These are phyloP conservation scores for Phortica magna DNA, from an alignment of 2,888 invertebrate genomes.

Conservation along the genomic window DNA sequence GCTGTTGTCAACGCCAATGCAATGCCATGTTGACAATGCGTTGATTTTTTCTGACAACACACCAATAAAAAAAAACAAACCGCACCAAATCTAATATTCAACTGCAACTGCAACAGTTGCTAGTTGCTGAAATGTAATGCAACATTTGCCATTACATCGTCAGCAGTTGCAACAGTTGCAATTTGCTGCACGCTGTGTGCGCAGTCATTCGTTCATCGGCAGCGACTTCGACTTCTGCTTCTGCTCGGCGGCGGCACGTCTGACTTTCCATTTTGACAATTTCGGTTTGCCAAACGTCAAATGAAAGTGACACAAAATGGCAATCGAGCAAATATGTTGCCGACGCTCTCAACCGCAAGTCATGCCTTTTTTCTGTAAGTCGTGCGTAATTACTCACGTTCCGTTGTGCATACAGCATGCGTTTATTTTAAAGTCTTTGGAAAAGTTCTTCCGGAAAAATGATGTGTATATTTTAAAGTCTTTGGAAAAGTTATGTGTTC, in stretches of 20 bases:
- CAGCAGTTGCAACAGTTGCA: conserved; percentile 38
- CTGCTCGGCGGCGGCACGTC: conserved; percentile 48
- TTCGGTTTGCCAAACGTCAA: conserved; percentile 47
- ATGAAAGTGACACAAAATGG: conserved; percentile 60
- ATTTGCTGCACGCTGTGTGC: conserved; percentile 55
- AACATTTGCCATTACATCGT: neutral
- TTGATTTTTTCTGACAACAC: conserved; percentile 71
- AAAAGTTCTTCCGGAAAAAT: too few species aligned
- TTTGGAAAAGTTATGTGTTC: too few species aligned
- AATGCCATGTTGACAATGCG: conserved; percentile 64
- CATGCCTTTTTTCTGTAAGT: too few species aligned
- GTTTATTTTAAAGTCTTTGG: too few species aligned
- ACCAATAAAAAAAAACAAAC: conserved; percentile 36
- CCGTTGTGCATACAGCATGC: too few species aligned
- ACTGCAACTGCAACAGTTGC: conserved; percentile 16
- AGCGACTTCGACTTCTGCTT: conserved; percentile 43
- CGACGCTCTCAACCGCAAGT: neutral
- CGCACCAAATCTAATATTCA: conserved; percentile 42
- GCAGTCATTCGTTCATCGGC: neutral
- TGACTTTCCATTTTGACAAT: conserved; percentile 54
- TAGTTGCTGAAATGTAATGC: neutral
- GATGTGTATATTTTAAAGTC: too few species aligned
- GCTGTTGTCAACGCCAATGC: conserved; percentile 42
- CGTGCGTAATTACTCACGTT: too few species aligned
- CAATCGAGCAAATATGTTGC: conserved; percentile 37